Percentiles rank a stretch among this genome's conserved stretches.
Evolutionary conservation across 2,888 invertebrate genomes (phyloP).

Genomic region (Pheosia tremula): DNA sequence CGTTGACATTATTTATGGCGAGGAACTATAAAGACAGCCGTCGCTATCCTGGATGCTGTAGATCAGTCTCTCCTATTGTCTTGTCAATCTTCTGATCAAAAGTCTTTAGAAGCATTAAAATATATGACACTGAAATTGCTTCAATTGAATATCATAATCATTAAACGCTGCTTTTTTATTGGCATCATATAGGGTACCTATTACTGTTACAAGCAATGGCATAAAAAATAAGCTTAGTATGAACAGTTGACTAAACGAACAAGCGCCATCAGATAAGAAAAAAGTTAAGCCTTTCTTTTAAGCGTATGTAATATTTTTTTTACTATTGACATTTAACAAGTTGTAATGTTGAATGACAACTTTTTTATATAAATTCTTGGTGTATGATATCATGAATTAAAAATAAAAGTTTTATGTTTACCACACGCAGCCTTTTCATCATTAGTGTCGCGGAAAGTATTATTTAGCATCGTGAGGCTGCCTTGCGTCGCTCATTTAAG

Average conservation of each 20-base stretch:
- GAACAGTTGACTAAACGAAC: constrained; percentile 11
- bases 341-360: not conserved
- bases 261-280: not conserved
- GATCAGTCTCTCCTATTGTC: constrained; percentile 58
- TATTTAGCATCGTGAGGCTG: too few species aligned
- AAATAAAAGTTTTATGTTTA: constrained; percentile 14
- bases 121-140: constrained; percentile 14
- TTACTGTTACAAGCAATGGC: not conserved
- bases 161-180: constrained; percentile 18
- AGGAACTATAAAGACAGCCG: constrained; percentile 42
- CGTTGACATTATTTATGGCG: constrained; percentile 55
- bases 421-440: not conserved
- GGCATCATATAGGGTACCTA: constrained; percentile 1
- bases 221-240: constrained; percentile 10
- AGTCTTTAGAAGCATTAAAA: constrained; percentile 25
- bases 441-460: too few species aligned
- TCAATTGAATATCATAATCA: constrained; percentile 20
- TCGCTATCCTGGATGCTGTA: constrained; percentile 40
- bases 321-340: not conserved
- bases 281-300: constrained; percentile 2
- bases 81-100: constrained; percentile 57
- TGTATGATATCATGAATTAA: constrained; percentile 29
- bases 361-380: constrained; percentile 9
- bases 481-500: too few species aligned
- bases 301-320: not conserved